These are phyloP conservation scores for Dendrolimus houi DNA, from an alignment of 2,888 invertebrate species.

Conservation along the genomic window DNA sequence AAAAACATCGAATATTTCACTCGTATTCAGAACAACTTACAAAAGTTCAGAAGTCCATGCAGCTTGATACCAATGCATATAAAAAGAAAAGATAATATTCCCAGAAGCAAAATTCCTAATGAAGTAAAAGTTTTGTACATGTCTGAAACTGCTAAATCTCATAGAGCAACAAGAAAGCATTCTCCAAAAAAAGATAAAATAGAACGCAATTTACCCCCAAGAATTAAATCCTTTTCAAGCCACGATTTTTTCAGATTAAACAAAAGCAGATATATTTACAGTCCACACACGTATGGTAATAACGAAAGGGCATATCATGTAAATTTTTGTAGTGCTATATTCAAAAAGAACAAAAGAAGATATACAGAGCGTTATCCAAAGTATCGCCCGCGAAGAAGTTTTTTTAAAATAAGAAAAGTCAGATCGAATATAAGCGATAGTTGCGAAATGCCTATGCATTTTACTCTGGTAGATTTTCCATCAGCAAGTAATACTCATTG, in stretches of 20 bases:
- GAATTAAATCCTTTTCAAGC: conserved; percentile 2
- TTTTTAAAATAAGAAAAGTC: neutral
- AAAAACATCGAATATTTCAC: neutral
- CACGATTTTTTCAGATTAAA: conserved; percentile 20
- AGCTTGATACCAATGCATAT: neutral
- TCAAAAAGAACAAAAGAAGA: neutral
- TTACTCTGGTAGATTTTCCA: conserved; percentile 6
- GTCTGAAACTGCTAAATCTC: conserved; percentile 5
- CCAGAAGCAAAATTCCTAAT: neutral
- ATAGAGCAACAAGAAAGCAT: neutral
- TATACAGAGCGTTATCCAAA: neutral
- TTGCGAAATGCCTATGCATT: neutral
- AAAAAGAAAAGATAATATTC: neutral
- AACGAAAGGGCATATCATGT: neutral
- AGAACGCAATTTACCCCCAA: neutral
- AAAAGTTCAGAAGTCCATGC: neutral
- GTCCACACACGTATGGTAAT: neutral
- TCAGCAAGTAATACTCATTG: neutral
- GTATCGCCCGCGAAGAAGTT: neutral
- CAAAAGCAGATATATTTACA: conserved; percentile 7
- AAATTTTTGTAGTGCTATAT: neutral
- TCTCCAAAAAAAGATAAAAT: neutral
- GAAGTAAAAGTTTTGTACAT: conserved; percentile 15
- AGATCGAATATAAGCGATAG: neutral
- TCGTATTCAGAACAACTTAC: neutral